Conservation (phyloP, 2,797 vertebrate species). For the Pristis pectinata region DNA sequence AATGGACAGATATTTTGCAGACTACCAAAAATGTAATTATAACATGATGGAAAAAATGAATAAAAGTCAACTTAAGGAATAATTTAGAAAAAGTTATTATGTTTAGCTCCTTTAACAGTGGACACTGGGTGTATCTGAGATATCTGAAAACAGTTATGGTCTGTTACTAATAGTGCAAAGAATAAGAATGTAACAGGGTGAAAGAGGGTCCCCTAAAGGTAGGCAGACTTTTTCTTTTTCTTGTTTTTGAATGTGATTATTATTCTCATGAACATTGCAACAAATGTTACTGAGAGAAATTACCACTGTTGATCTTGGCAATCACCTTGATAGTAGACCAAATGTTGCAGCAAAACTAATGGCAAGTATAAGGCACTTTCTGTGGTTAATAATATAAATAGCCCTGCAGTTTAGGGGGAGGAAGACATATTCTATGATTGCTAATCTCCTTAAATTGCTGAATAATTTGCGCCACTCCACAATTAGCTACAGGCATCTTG, state of each 20-base stretch:
- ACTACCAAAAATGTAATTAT: not conserved
- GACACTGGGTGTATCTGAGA: not conserved
- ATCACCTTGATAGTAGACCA: no score
- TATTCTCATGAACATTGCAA: not conserved
- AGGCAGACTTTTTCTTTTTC: not conserved
- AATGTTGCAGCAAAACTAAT: no score
- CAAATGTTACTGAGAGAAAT: no score
- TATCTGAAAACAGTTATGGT: not conserved
- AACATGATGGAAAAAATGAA: not conserved
- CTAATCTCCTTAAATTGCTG: no score
- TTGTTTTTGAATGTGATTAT: not conserved
- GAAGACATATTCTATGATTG: no score
- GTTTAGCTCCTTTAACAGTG: not conserved
- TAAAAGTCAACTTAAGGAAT: not conserved
- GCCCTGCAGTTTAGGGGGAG: no score
- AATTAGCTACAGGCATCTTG: no score
- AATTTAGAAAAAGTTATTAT: not conserved
- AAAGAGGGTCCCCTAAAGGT: not conserved
- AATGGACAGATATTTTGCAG: not conserved
- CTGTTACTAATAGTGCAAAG: no score
- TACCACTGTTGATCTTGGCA: no score
- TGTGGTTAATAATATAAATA: no score
- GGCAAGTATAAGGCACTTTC: no score
- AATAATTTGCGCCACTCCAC: no score
- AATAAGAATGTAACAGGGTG: not conserved